Evolutionary conservation across 2,797 vertebrate species (phyloP), one percentile per base, ranked within the genome.

Genomic region (Melanotaenia maccullochi): DNA sequence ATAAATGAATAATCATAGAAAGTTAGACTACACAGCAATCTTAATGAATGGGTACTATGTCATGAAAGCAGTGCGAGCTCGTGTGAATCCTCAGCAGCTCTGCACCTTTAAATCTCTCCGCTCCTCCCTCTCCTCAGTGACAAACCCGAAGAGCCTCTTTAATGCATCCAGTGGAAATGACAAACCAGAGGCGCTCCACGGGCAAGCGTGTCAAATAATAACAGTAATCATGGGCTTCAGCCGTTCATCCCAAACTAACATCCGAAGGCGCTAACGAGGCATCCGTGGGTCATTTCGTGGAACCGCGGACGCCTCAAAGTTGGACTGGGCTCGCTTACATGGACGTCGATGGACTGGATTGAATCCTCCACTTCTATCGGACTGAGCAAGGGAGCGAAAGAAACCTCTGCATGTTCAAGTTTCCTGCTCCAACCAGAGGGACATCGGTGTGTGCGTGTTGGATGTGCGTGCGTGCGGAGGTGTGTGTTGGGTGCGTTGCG

Each of bases 341-440:
- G 90, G 92, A 93, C 85, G 87, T 91, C 89, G 74, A 90, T 84
- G 89, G 85, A 76, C 85, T 78, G 88, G 85, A 79, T 60, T 88
- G 88, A 86, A 81, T 65, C 47, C 82, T 84, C 82, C 84, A 58
- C 77, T 79, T 81, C 73, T 67, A n/a, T 68, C 68, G 79, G 85
- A 83, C 83, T 78, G 81, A 89, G 78, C 68, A 68, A 68, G 82
- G 67, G 72, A 72, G 80, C 71, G 60, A 80, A 28, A 73, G 76
- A 80, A 66, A 83, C 68, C 83, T 67, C 79, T 85, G 90, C 82
- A 83, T 86, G 89, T 89, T 86, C 75, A 83, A 87, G 85, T 82
- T 83, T 82, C 76, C 79, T 85, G 76, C 82, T 89, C 66, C 65
- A 3, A 65, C 62, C 65, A 61, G 73, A 86, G 86, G 61, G 76